These are phyloP conservation scores for Unio pictorum DNA, from an alignment of 2,888 invertebrate genomes.

Conservation along the genomic window DNA sequence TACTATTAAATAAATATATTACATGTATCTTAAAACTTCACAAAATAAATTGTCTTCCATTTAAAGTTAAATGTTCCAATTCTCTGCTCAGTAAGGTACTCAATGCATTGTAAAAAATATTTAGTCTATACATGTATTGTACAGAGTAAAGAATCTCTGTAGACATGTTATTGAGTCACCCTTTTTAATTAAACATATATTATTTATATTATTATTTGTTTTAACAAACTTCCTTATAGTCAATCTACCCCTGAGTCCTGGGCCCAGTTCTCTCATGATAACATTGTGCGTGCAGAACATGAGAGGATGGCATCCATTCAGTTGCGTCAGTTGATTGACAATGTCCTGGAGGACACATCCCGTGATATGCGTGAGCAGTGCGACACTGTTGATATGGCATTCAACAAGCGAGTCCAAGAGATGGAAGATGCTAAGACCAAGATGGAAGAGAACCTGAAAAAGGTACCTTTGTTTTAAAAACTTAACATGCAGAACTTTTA, in stretches of 20 bases:
- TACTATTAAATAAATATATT: too few relatives aligned
- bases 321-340: conserved; percentile 80
- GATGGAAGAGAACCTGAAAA: conserved; percentile 80
- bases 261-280: conserved; percentile 87
- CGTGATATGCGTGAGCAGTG: conserved; percentile 87
- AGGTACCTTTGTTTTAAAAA: conserved; percentile 71
- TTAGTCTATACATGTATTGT: not conserved
- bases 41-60: too few relatives aligned
- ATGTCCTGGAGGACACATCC: conserved; percentile 83
- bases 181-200: too few relatives aligned
- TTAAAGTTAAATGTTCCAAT: too few relatives aligned
- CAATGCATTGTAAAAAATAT: not conserved
- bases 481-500: not conserved
- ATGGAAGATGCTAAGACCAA: conserved; percentile 70
- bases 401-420: conserved; percentile 83
- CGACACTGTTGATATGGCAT: conserved; percentile 84
- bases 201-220: too few relatives aligned
- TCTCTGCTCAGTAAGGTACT: too few relatives aligned
- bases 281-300: conserved; percentile 82
- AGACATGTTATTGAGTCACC: not conserved
- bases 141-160: not conserved
- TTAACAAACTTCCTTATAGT: conserved; percentile 68
- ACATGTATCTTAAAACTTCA: too few relatives aligned
- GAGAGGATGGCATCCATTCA: conserved; percentile 83
- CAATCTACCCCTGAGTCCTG: conserved; percentile 89